Base-by-base conservation (phyloP, 2,113 vertebrate genomes). In the Silurus glanis region DNA sequence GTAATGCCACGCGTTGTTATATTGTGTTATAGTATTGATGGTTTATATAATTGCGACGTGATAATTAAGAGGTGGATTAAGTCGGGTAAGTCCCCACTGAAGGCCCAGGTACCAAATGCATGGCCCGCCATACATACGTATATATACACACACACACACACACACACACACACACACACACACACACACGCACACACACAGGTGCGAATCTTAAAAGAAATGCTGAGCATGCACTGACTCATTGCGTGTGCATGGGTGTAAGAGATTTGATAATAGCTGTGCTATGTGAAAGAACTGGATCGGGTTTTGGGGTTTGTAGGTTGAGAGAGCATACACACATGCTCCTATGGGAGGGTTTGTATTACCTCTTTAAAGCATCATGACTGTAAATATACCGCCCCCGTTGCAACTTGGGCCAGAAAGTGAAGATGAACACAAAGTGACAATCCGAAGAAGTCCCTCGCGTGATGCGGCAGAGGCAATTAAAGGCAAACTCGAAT, bases 401-500 rank as follows among this genome's bases (percentile, higher is more conserved):
- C 75, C 25, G 8, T 82, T 72, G 62, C 71, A 80, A 80, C 58
- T 9, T 23, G 66, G 74, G 61, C 47, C 74, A 6, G 74, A 16
- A 61, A 67, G 72, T 67, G 53, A 69, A 59, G 19, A 56, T 58
- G 23, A 82, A 75, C 23, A n/a, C 5, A 47, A 82, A 86, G 58
- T 64, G 85, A 81, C 76, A 87, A 86, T 28, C 58, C 9, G 64
- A 71, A 76, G 21, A 81, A 83, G 25, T 80, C 83, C 69, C 67
- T 85, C 16, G 25, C 28, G 66, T 71, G 79, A 85, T 56, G 62
- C 71, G 4, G 49, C 61, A 14, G 28, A 53, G 62, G 80, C 71
- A 83, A 85, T 83, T 85, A 78, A 89, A 86, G 66, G 23, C 64
- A 58, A 66, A 25, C 78, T 80, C 78, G 61, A 86, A 86, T 71